These are phyloP conservation scores for Tokudaia muenninki DNA, from an alignment of 2,797 vertebrate genomes.

Conservation along the genomic window DNA sequence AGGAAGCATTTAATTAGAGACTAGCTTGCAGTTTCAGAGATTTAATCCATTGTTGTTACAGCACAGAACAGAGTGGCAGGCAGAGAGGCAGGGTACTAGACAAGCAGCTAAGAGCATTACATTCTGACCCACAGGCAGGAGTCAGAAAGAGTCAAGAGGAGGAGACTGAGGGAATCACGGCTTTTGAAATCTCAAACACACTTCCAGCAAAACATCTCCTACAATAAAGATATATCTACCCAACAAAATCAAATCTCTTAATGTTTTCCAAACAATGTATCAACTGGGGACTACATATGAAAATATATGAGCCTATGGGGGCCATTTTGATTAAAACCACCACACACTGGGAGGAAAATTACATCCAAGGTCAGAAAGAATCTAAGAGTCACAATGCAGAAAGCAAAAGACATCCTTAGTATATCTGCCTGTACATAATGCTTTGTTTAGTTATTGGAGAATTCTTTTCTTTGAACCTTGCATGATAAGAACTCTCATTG, in stretches of 20 bases:
- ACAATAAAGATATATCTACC: neutral
- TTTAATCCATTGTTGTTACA: neutral
- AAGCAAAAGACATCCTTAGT: neutral
- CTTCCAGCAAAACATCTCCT: neutral
- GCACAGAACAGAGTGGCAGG: neutral
- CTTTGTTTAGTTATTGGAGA: neutral
- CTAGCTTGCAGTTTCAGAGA: neutral
- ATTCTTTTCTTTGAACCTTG: neutral
- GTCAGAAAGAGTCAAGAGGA: neutral
- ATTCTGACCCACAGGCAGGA: neutral
- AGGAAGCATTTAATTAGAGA: neutral
- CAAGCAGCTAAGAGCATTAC: neutral
- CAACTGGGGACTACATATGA: neutral
- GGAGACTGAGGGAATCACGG: neutral
- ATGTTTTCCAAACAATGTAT: neutral
- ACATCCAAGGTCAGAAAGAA: neutral
- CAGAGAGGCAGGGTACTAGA: neutral
- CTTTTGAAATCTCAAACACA: neutral
- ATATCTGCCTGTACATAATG: neutral
- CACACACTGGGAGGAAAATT: neutral
- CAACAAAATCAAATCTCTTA: neutral
- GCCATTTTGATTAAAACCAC: neutral
- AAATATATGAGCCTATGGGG: neutral
- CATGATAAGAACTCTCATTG: neutral
- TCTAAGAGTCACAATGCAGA: neutral